phyloP scores from a whole-genome alignment of 2,113 vertebrate species.

The Turdus rufiventris region DNA sequence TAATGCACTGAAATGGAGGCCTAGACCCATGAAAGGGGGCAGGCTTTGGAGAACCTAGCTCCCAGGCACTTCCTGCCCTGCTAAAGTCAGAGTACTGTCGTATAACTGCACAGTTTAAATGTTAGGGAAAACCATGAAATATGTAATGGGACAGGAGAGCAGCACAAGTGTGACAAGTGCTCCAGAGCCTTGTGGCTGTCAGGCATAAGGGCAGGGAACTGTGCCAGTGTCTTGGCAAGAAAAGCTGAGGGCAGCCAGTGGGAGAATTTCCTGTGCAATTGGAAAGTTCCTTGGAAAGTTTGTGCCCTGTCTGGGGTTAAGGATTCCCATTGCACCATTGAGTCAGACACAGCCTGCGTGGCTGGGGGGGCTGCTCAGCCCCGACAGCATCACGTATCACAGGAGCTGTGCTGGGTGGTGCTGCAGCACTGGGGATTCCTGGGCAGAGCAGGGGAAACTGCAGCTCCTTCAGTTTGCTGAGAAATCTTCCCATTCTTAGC shows the following conservation, averaged over 20 bases:
- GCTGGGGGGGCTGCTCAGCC: rapidly evolving
- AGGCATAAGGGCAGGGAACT: neutral
- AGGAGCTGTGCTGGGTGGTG: neutral
- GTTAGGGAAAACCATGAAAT: neutral
- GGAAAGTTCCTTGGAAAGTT: neutral
- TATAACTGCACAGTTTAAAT: neutral
- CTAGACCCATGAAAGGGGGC: neutral
- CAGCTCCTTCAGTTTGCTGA: neutral
- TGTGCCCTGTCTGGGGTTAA: neutral
- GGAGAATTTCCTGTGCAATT: neutral
- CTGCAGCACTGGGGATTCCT: neutral
- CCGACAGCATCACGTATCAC: neutral
- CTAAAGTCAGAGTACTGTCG: neutral
- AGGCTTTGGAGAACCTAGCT: neutral
- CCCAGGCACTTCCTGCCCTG: neutral
- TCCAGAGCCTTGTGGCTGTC: neutral
- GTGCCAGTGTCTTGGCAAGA: rapidly evolving
- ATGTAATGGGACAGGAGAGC: neutral
- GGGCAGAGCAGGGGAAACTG: neutral
- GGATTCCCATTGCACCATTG: rapidly evolving
- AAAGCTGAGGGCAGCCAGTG: neutral
- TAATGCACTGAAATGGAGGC: neutral
- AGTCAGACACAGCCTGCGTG: neutral
- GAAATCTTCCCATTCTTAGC: neutral
- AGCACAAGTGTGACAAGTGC: neutral